A percentile compares a stretch with the other conserved stretches of the same genome.
These are phyloP conservation scores for Macquaria ambigua DNA, from an alignment of 2,113 vertebrate species.

Conservation along the genomic window DNA sequence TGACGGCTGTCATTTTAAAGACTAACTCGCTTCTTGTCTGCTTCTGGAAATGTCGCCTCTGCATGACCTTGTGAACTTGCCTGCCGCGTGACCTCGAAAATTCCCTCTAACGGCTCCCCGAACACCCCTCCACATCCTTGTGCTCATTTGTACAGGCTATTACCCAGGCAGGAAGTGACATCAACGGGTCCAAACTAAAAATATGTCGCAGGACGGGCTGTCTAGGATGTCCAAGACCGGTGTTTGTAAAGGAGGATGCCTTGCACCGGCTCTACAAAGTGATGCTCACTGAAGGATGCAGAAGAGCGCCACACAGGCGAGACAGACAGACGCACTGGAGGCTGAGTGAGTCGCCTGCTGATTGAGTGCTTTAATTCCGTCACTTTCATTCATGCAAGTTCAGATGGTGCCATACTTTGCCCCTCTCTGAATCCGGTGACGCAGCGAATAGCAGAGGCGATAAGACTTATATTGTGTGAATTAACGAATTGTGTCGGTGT, in stretches of 20 bases:
- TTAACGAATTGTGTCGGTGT: slow-evolving; percentile 33
- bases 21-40: slow-evolving; percentile 20
- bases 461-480: slow-evolving; percentile 20
- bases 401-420: slow-evolving; percentile 70
- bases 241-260: slow-evolving; percentile 61
- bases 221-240: slow-evolving; percentile 74
- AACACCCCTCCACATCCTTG: slow-evolving; percentile 60
- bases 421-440: slow-evolving; percentile 62
- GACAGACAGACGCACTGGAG: slow-evolving; percentile 66
- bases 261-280: slow-evolving; percentile 60
- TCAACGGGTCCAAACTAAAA: slow-evolving; percentile 84
- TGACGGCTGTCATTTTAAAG: slow-evolving; percentile 64
- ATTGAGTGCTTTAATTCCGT: slow-evolving; percentile 64
- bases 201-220: slow-evolving; percentile 80
- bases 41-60: slow-evolving; percentile 31
- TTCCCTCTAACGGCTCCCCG: slow-evolving; percentile 34
- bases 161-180: slow-evolving; percentile 86
- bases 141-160: slow-evolving; percentile 54
- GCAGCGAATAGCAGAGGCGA: slow-evolving; percentile 55
- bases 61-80: slow-evolving; percentile 77
- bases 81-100: slow-evolving; percentile 56
- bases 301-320: slow-evolving; percentile 61
- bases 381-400: slow-evolving; percentile 81
- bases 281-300: slow-evolving; percentile 73
- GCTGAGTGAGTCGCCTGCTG: slow-evolving; percentile 80